Evolutionary conservation across 1,140 invertebrate genomes (phyloP), one percentile per base, ranked within the genome.

Genomic region (Drosophila insularis): DNA sequence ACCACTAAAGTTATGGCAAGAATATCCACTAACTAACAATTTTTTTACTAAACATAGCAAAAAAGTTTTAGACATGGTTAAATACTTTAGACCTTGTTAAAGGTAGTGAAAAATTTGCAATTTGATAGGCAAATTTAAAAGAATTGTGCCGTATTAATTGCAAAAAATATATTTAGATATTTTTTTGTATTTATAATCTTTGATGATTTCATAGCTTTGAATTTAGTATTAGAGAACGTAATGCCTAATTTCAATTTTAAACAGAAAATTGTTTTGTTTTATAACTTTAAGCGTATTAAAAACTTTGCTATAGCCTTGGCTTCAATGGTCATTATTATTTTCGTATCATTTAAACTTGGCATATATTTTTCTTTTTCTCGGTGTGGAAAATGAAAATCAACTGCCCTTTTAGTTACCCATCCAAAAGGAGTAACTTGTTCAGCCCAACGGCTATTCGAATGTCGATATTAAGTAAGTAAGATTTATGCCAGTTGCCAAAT

Each of bases 351-450:
- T 75, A 75, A 75, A 80, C 78, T 80, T 80, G 77, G 78, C 72
- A 68, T 68, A 56, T 43, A 65, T 58, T 11, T 50, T 50, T 11
- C 11, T 1, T 50, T 2, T 50, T 21, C 23, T 27, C 4, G 40
- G 17, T 37, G 35, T 35, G 43, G 56, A 32, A 61, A 67, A 19
- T 55, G 63, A 62, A 61, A 84, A 81, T 64, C 80, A 87, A 70
- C 66, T 86, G 82, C 82, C 84, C 79, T 86, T 86, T 84, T 53
- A 78, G 71, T 39, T 35, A 11, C 76, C 76, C 64, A 62, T 11
- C 65, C 71, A 61, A 74, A 53, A 65, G 70, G 60, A 63, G 74
- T 69, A 72, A 71, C 64, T 80, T 50, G 63, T 56, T 66, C 55
- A 40, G 71, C 71, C 76, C 55, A 46, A 84, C 32, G 67, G 78